Base-by-base conservation (phyloP, 2,888 invertebrate species). In the Drosophila nigricruria region DNA sequence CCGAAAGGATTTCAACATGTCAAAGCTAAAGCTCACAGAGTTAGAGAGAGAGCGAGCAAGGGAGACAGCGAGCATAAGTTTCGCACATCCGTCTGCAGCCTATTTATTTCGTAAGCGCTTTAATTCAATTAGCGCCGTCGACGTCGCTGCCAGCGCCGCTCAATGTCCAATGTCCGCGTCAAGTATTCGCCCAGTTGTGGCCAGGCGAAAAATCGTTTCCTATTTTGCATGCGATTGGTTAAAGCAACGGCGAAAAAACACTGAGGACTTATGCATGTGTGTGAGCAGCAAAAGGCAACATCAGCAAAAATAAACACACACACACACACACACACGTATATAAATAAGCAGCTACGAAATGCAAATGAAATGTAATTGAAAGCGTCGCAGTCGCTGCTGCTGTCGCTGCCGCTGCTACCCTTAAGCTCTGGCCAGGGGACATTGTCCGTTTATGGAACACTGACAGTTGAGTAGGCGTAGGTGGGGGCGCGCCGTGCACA, bases 331-430 rank as follows among this genome's bases (percentile, higher is more conserved):
- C 18, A 60, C 30, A 62, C 53, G 57, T 53, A 77, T 63, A 81
- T 54, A 81, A 82, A 85, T 87, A 88, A 87, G 82, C 88, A 85
- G 70, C 78, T 68, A 78, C 80, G 66, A 82, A 86, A 86, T 81
- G 86, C 81, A 85, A 88, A 86, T 79, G 76, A 86, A 88, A 84
- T 84, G 86, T 88, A 88, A 87, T 87, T 88, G 86, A 86, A 86
- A 88, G 81, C 87, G 81, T 68, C 82, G 73, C 71, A 4, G 77
- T 18, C 47, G 32, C 30, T 20, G 56, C 38, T 60, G 38, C 60
- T 30, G 77, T n/a, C 42, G 43, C 47, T 20, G 62, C 40, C 63
- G 64, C 69, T 70, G 77, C 85, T 75, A 87, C 87, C 85, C 87
- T 87, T 89, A 87, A 89, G 89, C 85, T 83, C 71, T 68, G 68